A percentile compares a stretch with the other conserved stretches of the same genome.
Evolutionary conservation across 2,113 vertebrate species (phyloP).

Genomic region (Amblyopsis rosae): DNA sequence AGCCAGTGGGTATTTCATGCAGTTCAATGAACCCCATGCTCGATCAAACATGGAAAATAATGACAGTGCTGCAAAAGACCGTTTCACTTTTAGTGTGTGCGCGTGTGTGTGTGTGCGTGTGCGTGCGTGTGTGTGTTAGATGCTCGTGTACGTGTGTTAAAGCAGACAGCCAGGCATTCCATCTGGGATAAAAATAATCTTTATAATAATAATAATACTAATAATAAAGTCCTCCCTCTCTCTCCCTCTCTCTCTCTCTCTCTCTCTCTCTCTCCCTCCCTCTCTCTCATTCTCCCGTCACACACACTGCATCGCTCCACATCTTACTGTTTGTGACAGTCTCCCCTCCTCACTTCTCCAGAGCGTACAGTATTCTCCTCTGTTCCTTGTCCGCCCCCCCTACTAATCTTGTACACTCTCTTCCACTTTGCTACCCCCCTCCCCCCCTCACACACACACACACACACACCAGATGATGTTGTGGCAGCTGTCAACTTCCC

Average conservation of each 20-base stretch:
- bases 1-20: too few relatives aligned
- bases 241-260: neutral
- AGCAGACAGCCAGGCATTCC: too few relatives aligned
- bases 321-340: neutral
- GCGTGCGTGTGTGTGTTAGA: neutral
- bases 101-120: neutral
- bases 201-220: too few relatives aligned
- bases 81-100: neutral
- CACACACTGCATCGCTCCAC: too few relatives aligned
- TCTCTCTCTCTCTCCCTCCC: neutral
- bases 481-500: constrained; percentile 59
- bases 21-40: too few relatives aligned
- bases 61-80: too few relatives aligned
- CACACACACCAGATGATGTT: constrained; percentile 26
- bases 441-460: constrained; percentile 14
- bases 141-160: too few relatives aligned
- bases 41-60: too few relatives aligned
- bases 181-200: too few relatives aligned
- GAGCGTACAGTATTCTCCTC: neutral
- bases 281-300: neutral
- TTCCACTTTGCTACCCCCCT: constrained; percentile 55
- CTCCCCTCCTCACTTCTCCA: neutral
- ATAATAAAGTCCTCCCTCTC: neutral
- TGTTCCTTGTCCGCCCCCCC: neutral
- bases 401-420: constrained; percentile 31